Conservation (phyloP, 2,888 invertebrate species). For the Diloba caeruleocephala region DNA sequence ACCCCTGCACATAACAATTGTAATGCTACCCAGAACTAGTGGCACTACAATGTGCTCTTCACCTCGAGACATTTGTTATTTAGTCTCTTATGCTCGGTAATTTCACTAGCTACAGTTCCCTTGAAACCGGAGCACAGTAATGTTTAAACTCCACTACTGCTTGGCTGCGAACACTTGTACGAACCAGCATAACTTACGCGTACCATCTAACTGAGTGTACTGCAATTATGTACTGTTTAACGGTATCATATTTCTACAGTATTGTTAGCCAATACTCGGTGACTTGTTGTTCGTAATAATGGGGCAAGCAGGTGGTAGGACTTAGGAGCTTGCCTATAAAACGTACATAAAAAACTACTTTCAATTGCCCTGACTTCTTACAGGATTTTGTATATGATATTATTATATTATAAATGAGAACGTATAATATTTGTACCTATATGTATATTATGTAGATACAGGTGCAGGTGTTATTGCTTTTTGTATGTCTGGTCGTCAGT, state of each 20-base stretch:
- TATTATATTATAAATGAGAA: slow-evolving; percentile 19
- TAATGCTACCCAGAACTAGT: too few species aligned
- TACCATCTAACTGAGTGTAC: slow-evolving; percentile 33
- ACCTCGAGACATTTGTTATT: too few species aligned
- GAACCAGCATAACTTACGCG: slow-evolving; percentile 21
- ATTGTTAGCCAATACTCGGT: slow-evolving; percentile 49
- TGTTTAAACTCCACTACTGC: too few species aligned
- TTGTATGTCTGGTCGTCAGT: neutral
- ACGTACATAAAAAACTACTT: slow-evolving; percentile 9
- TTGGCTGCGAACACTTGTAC: too few species aligned
- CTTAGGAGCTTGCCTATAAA: slow-evolving; percentile 28
- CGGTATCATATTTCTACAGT: slow-evolving; percentile 56
- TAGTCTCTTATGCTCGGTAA: too few species aligned
- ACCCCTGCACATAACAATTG: too few species aligned
- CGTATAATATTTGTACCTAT: slow-evolving; percentile 7
- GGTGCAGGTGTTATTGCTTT: slow-evolving; percentile 10
- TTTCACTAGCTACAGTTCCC: too few species aligned
- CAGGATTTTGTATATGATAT: slow-evolving; percentile 14
- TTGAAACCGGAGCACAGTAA: too few species aligned
- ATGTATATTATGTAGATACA: slow-evolving; percentile 12
- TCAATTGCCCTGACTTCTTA: slow-evolving; percentile 14
- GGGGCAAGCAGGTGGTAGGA: slow-evolving; percentile 55
- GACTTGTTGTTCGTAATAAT: slow-evolving; percentile 59
- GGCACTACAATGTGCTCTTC: too few species aligned
- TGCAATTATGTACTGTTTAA: slow-evolving; percentile 51